A percentile compares a stretch with the other conserved stretches of the same genome.
Conservation (phyloP, 1,140 invertebrate genomes). For the Bradynema listronoti region DNA sequence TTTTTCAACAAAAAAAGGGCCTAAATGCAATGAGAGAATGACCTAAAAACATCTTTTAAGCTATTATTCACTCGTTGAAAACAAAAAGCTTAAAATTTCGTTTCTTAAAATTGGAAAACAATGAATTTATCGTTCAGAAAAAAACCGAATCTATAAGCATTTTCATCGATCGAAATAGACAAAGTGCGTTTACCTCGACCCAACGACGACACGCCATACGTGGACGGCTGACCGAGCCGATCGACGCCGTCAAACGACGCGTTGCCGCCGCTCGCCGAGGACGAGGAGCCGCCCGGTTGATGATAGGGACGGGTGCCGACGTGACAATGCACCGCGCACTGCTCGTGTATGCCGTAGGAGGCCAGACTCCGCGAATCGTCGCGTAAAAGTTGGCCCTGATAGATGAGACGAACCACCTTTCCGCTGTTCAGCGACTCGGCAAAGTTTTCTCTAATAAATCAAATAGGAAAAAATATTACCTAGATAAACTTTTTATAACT, state of each 20-base stretch:
- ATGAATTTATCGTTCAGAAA: no score
- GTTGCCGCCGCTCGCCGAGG: slow-evolving; percentile 7
- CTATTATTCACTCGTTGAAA: not conserved
- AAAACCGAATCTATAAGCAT: slow-evolving; percentile 1
- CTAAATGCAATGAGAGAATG: not conserved
- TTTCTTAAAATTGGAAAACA: no score
- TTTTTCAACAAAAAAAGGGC: no score
- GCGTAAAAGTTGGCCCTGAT: slow-evolving; percentile 39
- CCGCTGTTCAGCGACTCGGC: slow-evolving; percentile 21
- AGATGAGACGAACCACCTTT: slow-evolving; percentile 43
- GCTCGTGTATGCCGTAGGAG: slow-evolving; percentile 42
- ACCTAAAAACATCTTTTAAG: not conserved
- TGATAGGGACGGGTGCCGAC: slow-evolving; percentile 27
- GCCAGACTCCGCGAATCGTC: slow-evolving; percentile 39
- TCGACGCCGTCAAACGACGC: not conserved
- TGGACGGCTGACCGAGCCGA: no score
- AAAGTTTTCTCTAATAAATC: slow-evolving; percentile 36
- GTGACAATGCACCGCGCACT: slow-evolving; percentile 46
- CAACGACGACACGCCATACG: no score
- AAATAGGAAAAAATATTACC: no score
- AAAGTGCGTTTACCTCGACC: not conserved
- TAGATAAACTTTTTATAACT: no score
- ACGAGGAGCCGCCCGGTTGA: not conserved
- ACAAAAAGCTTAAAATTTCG: no score
- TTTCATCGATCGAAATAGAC: not conserved